Evolutionary conservation across 2,113 vertebrate genomes (phyloP), one percentile per base, ranked within the genome.

Genomic region (Galemys pyrenaicus): DNA sequence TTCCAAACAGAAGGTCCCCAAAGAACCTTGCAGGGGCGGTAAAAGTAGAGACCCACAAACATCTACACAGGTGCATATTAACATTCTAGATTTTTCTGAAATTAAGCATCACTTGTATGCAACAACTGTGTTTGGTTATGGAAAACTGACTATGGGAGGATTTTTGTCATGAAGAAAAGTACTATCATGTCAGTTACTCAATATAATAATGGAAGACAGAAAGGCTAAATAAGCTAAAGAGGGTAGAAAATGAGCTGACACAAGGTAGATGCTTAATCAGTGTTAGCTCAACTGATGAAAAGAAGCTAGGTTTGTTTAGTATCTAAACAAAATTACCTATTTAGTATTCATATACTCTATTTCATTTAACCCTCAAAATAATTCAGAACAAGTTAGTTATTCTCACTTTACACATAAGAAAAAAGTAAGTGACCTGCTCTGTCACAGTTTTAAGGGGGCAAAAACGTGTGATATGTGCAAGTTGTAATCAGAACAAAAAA

Each of bases 171-270:
- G 68, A 9, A 92, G 19, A 65, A 84, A 94, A 95, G 28, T 87
- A 74, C 26, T 82, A 62, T 37, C 73, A 68, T 5, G 32, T 9
- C 74, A 88, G 64, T 82, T 65, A 95, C 24, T 91, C 54, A 87
- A 56, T 46, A 88, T 81, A 67, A n/a, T 44, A 89, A 81, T 15
- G 62, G 35, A n/a, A 78, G 17, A 80, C 5, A 91, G 54, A 65
- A 94, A 94, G 30, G 67, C 54, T 94, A 95, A 81, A 46, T 51
- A 89, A 96, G 58, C 89, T 84, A 85, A 89, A 85, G 17, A 94
- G 71, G 58, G 19, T 67, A 94, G 35, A 94, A 96, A 96, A 9
- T 87, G 44, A 96, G 46, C 6, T 68, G 83, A 30, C 58, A 89
- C 60, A 93, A 82, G 5, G 54, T 56, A 82, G 68, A 68, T 9